phyloP scores from a whole-genome alignment of 1,140 invertebrate genomes.

The Andrena cerasifolii region DNA sequence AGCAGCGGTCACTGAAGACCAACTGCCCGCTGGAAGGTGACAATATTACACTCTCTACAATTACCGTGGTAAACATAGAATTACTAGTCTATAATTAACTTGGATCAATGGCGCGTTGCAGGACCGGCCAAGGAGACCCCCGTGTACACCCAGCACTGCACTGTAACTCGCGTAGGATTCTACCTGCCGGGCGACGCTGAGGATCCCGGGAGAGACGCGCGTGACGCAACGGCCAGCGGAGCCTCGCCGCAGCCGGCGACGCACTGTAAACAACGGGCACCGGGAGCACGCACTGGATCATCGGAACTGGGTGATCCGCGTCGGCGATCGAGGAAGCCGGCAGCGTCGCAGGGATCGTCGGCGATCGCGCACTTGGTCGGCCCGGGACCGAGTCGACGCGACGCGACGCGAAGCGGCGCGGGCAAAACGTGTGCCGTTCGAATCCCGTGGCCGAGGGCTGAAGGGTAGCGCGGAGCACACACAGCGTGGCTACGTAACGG shows the following conservation, averaged over 20 bases:
- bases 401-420: neutral
- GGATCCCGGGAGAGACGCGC: neutral
- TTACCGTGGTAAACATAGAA: no score
- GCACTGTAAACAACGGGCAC: neutral
- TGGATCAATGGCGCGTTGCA: no score
- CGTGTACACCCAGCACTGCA: no score
- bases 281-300: neutral
- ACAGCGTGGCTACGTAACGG: no score
- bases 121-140: no score
- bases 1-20: no score
- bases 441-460: neutral
- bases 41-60: no score
- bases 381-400: conserved; percentile 16
- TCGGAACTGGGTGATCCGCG: neutral
- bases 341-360: neutral
- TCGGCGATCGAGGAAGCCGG: neutral
- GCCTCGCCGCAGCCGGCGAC: neutral
- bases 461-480: neutral
- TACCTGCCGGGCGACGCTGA: neutral
- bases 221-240: neutral
- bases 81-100: no score
- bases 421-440: conserved; percentile 1
- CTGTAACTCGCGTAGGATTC: neutral
- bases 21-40: no score
- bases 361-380: conserved; percentile 1